Base-by-base conservation (phyloP, 1,140 invertebrate species). In the Helicoverpa zea region DNA sequence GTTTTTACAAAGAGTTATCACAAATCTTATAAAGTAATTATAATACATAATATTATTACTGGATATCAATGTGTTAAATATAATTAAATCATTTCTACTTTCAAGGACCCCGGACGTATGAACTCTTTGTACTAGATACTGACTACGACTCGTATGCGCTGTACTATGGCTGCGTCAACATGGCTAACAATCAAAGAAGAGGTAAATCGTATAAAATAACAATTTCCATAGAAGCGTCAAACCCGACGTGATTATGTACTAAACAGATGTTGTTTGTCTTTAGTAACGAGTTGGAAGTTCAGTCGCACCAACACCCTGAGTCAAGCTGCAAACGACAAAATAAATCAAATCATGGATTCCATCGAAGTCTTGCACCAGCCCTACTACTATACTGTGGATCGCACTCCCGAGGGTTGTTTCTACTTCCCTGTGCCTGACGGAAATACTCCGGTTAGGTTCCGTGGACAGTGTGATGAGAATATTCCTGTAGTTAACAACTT, bases 201-300 rank as follows among this genome's bases (percentile, higher is more conserved):
- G 86, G 94, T 95, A 84, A 82, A 64, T 43, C 35, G 35, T 43
- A 43, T 43, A 1, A 43, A 43, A 43, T 43, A 9, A 7, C 35
- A 5, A 9, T 43, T 43, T 43, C 5, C 35, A 43, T 43, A 0
- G 9, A 9, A 43, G 35, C 9, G 5, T 43, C 35, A 43, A 7
- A 9, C 35, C 5, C 35, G 7, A 43, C 35, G 35, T 43, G 9
- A 7, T 43, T 61, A 7, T 12, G 16, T 9, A n/a, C 66, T 63
- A 7, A 43, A 43, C 35, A 43, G 35, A 80, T 72, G 18, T 12
- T 80, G 11, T 74, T 73, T n/a, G 70, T 56, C 82, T 83, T 61
- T 80, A 93, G 92, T 93, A 13, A 88, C 68, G 64, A 89, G 89
- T 18, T 92, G 92, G 92, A 94, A 93, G 68, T 58, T 94, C 3